A percentile compares a stretch with the other conserved stretches of the same genome.
Evolutionary conservation across 2,113 vertebrate genomes (phyloP).

Genomic region (Nerophis lumbriciformis): DNA sequence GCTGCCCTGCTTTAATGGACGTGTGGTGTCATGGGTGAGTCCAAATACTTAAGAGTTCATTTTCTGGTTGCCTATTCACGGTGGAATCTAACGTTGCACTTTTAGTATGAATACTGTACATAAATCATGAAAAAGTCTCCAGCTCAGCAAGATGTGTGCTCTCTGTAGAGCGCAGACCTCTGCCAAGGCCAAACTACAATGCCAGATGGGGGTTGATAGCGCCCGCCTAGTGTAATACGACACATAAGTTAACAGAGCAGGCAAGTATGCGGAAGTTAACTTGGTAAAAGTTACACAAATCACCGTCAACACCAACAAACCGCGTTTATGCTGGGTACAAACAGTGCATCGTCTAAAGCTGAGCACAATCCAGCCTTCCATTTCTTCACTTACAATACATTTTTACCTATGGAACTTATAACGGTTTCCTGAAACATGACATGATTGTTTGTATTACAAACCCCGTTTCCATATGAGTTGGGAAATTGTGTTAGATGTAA

Average conservation of each 20-base stretch:
- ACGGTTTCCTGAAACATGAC: no score
- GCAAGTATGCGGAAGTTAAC: neutral
- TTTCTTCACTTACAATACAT: no score
- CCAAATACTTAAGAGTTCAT: neutral
- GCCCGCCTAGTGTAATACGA: neutral
- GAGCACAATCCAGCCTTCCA: no score
- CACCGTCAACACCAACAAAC: no score
- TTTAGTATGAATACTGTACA: neutral
- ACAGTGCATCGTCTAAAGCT: neutral
- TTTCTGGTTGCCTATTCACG: neutral
- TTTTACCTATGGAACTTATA: no score
- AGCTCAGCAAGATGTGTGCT: neutral
- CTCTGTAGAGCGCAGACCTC: neutral
- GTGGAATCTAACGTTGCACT: no score
- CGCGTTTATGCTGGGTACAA: no score
- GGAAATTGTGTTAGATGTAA: no score
- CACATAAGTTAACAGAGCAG: neutral
- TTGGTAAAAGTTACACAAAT: neutral
- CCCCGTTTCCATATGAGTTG: no score
- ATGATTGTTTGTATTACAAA: no score
- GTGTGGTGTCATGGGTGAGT: conserved; percentile 98
- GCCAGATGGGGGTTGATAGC: neutral
- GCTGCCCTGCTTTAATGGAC: conserved; percentile 96
- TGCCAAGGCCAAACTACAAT: neutral
- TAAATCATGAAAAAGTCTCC: conserved; percentile 1